Conservation (phyloP, 2,888 invertebrate genomes). For the Poecilobothrus nobilitatus region DNA sequence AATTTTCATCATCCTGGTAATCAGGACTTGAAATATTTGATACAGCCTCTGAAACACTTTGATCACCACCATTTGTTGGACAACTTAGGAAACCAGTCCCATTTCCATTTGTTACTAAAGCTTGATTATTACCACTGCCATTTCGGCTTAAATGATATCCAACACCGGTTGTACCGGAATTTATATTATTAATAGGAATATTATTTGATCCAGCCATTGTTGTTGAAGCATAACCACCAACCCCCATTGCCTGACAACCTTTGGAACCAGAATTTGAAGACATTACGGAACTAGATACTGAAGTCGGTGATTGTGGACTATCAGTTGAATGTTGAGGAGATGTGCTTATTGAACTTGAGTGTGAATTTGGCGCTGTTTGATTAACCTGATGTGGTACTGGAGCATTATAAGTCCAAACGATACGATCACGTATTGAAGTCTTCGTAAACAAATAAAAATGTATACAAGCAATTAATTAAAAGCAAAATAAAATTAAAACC, state of each 20-base stretch:
- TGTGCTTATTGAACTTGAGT: slow-evolving; percentile 45
- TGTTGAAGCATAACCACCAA: slow-evolving; percentile 41
- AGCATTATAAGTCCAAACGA: slow-evolving; percentile 88
- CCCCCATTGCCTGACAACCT: slow-evolving; percentile 42
- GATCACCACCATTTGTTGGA: slow-evolving; percentile 53
- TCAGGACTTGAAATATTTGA: slow-evolving; percentile 86
- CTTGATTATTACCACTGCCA: slow-evolving; percentile 21
- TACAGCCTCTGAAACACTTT: slow-evolving; percentile 76
- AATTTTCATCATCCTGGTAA: slow-evolving; percentile 78
- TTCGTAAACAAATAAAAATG: slow-evolving; percentile 11
- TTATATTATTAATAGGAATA: slow-evolving; percentile 22
- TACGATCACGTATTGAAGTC: slow-evolving; percentile 50
- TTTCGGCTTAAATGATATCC: slow-evolving; percentile 13
- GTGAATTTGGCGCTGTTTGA: slow-evolving; percentile 34
- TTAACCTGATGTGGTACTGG: slow-evolving; percentile 51
- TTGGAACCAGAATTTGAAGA: slow-evolving; percentile 65
- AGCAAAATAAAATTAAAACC: background rate
- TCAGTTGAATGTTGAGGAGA: slow-evolving; percentile 55
- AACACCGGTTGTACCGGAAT: slow-evolving; percentile 24
- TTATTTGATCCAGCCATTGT: slow-evolving; percentile 29
- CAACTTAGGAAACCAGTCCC: slow-evolving; percentile 36
- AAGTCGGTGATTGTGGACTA: slow-evolving; percentile 73
- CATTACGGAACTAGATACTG: slow-evolving; percentile 81
- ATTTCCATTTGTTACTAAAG: slow-evolving; percentile 24
- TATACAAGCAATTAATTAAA: background rate